Percentiles rank a stretch among this genome's conserved stretches.
phyloP scores from a whole-genome alignment of 1,140 invertebrate species.

The Hesperophylax magnus region DNA sequence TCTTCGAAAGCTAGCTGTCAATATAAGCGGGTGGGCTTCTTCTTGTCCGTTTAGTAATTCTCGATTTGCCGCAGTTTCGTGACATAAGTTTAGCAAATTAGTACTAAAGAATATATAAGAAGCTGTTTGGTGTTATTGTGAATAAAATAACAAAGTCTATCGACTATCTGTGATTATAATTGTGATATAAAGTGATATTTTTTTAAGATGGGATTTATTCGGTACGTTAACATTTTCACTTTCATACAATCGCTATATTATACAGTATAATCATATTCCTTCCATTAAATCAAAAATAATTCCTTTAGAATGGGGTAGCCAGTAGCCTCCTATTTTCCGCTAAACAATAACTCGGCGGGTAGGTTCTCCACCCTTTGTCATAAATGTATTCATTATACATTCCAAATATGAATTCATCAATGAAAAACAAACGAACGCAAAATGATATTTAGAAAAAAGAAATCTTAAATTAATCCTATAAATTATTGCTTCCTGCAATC shows the following conservation, averaged over 20 bases:
- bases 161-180: conserved; percentile 16
- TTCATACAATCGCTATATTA: too few species aligned
- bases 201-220: conserved; percentile 39
- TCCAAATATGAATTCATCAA: not conserved
- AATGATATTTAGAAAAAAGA: not conserved
- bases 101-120: not conserved
- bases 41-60: conserved; percentile 17
- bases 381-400: not conserved
- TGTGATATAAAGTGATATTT: conserved; percentile 39
- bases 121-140: not conserved
- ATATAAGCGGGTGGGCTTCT: not conserved
- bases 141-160: not conserved
- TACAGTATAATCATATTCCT: too few species aligned
- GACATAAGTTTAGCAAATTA: not conserved
- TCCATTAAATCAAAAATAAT: too few species aligned
- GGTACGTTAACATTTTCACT: conserved; percentile 18
- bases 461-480: not conserved
- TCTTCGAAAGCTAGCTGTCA: conserved; percentile 6
- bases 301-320: too few species aligned
- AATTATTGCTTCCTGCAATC: not conserved
- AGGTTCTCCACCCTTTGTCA: not conserved
- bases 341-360: not conserved
- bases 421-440: not conserved
- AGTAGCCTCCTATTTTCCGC: too few species aligned
- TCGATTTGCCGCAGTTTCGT: conserved; percentile 14